Evolutionary conservation across 2,113 vertebrate genomes (phyloP).

Genomic region (Oreochromis aureus): DNA sequence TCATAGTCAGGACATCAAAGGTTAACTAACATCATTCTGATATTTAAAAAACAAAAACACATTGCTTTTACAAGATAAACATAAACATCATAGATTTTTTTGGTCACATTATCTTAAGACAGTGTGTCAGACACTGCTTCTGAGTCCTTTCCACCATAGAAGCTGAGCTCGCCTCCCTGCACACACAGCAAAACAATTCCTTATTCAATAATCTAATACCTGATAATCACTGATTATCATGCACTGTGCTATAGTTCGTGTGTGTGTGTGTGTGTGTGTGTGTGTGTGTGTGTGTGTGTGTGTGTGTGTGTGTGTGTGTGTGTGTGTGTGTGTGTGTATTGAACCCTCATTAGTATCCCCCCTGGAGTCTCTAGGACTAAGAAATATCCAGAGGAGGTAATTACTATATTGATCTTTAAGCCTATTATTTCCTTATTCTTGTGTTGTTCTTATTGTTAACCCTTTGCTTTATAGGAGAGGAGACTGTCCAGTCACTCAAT

Average conservation of each 20-base stretch:
- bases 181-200: neutral
- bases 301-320: neutral
- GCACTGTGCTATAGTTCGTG: neutral
- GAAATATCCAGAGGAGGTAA: slow-evolving; percentile 6
- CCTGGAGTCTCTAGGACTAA: neutral
- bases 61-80: neutral
- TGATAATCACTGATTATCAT: neutral
- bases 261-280: neutral
- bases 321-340: neutral
- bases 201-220: neutral
- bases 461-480: neutral
- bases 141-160: neutral
- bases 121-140: neutral
- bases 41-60: accelerated
- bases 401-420: slow-evolving; percentile 33
- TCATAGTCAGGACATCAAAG: neutral
- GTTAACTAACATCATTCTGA: neutral
- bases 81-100: neutral
- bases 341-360: neutral
- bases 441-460: neutral
- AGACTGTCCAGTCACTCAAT: neutral
- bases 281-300: neutral
- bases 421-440: neutral
- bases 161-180: neutral
- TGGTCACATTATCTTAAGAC: neutral